Base-by-base conservation (phyloP, 30 jellyfish, hydroid and myxozoan genomes). In the Chironex yamaguchii region DNA sequence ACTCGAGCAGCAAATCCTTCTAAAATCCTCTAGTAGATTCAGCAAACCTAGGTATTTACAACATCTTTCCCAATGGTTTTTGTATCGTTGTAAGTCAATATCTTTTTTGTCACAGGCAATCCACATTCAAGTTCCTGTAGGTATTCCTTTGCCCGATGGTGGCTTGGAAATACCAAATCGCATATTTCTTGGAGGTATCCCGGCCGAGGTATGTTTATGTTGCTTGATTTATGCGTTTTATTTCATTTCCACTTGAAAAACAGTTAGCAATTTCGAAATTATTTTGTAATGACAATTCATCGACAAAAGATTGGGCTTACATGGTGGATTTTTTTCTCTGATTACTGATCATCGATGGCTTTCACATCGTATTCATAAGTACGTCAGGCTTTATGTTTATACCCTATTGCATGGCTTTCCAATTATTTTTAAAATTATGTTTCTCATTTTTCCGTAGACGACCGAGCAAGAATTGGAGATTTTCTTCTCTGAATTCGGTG, bases 161-260 rank as follows among this genome's bases (percentile, higher is more conserved):
- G 99, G 99, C 36, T 89, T 95, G 24, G 99, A 95, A 81, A 95
- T 95, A 49, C 99, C 99, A 63, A 95, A 95, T 87, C 97, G 99
- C 29, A 96, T 95, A 11, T 95, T 95, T 79, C 88, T 95, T 28
- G 99, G 99, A 14, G 99, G 99, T 30, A 95, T 95, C 17, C 99
- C 99, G n/a, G 77, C 96, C 29, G 99, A 95, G 71, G 99, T 95
- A 36, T n/a, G n/a, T n/a, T n/a, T n/a, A n/a, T n/a, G n/a, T n/a
- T n/a, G n/a, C n/a, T n/a, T n/a, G n/a, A n/a, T n/a, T n/a, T n/a
- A n/a, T n/a, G n/a, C n/a, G n/a, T n/a, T n/a, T n/a, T n/a, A n/a
- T n/a, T n/a, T n/a, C n/a, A n/a, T n/a, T n/a, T n/a, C n/a, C n/a
- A n/a, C n/a, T n/a, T n/a, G n/a, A n/a, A n/a, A n/a, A n/a, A n/a